phyloP scores from a whole-genome alignment of 2,888 invertebrate species.

The Acanthosepion esculentum region DNA sequence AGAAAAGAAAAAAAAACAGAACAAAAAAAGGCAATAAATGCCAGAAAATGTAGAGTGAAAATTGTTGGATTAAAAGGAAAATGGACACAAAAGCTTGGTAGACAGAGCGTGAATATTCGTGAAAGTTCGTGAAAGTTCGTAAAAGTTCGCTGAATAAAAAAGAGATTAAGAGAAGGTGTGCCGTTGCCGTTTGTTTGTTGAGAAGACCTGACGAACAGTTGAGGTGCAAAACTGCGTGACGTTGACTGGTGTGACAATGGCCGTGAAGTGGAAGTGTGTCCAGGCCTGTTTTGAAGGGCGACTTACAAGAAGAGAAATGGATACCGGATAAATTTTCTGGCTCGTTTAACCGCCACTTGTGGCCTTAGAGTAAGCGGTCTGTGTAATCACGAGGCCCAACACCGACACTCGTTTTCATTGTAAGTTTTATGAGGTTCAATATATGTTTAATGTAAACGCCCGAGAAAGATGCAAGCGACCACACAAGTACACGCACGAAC shows the following conservation, averaged over 20 bases:
- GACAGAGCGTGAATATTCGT: no score
- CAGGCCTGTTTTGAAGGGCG: not conserved
- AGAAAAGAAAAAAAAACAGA: no score
- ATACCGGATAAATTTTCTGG: not conserved
- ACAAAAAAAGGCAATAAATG: no score
- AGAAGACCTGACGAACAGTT: no score
- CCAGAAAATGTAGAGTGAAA: no score
- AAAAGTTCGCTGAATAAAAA: no score
- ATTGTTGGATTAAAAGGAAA: no score
- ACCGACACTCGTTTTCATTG: not conserved
- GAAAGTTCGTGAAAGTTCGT: no score
- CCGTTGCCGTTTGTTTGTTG: not conserved
- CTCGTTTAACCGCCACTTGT: slow-evolving; percentile 2
- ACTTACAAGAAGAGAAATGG: not conserved
- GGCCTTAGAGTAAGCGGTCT: not conserved
- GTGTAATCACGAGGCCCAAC: not conserved
- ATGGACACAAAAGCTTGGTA: no score
- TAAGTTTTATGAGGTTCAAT: not conserved
- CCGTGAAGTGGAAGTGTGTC: no score
- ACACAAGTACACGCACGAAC: not conserved
- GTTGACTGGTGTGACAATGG: not conserved
- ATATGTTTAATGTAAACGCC: not conserved
- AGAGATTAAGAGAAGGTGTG: not conserved
- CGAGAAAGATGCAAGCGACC: not conserved
- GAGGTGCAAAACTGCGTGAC: not conserved